A percentile compares a stretch with the other conserved stretches of the same genome.
These are phyloP conservation scores for Menidia menidia DNA, from an alignment of 2,797 vertebrate species.

Conservation along the genomic window DNA sequence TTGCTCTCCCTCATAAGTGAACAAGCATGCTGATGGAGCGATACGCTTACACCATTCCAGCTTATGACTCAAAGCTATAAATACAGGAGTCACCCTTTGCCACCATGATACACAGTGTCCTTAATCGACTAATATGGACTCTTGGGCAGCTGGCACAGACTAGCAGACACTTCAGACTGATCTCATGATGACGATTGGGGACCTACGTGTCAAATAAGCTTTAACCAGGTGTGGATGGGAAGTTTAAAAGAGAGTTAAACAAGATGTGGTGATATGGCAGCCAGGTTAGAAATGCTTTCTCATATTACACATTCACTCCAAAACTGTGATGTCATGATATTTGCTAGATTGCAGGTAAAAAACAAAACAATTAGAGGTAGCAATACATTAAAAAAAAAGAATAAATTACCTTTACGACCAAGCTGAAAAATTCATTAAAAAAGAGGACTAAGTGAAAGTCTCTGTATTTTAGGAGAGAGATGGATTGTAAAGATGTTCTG, in stretches of 20 bases:
- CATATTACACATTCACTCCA: not conserved
- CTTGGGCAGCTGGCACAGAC: constrained; percentile 53
- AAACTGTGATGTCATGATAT: not conserved
- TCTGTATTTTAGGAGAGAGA: not conserved
- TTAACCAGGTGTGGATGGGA: constrained; percentile 38
- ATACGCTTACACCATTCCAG: constrained; percentile 70
- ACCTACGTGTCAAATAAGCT: constrained; percentile 44
- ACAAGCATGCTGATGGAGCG: constrained; percentile 68
- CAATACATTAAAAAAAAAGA: not conserved
- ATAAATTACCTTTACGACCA: not conserved
- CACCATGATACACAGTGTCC: constrained; percentile 64
- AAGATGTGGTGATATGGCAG: not conserved
- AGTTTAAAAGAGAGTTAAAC: constrained; percentile 18
- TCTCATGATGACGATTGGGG: constrained; percentile 55
- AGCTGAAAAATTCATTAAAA: too few species aligned
- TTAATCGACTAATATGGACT: constrained; percentile 78
- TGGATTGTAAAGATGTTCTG: not conserved
- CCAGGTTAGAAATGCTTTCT: not conserved
- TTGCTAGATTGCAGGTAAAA: not conserved
- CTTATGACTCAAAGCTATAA: constrained; percentile 80
- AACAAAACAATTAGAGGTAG: not conserved
- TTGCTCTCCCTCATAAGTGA: constrained; percentile 61
- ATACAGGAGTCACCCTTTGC: constrained; percentile 66
- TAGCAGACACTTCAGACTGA: constrained; percentile 54
- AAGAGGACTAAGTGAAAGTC: not conserved